phyloP scores from a whole-genome alignment of 2,888 invertebrate genomes.

The Boloria euphrosyne region DNA sequence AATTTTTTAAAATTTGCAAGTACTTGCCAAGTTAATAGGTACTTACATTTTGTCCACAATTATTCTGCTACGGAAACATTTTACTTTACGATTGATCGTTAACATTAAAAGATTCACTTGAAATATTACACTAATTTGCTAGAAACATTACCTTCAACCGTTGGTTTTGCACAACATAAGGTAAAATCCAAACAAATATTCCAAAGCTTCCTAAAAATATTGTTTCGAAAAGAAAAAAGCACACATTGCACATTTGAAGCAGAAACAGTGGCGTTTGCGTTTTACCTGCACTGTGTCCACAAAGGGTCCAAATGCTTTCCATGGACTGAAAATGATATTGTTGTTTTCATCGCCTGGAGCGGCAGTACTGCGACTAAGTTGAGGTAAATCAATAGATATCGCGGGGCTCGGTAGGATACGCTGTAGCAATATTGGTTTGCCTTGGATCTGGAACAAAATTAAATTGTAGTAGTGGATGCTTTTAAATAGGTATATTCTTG shows the following conservation, averaged over 20 bases:
- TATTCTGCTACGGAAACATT: too few relatives aligned
- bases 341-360: slow-evolving; percentile 69
- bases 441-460: slow-evolving; percentile 63
- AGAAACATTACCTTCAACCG: too few relatives aligned
- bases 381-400: slow-evolving; percentile 67
- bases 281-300: slow-evolving; percentile 74
- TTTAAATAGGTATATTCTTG: background rate
- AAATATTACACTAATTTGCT: too few relatives aligned
- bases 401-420: slow-evolving; percentile 73
- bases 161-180: too few relatives aligned
- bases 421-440: slow-evolving; percentile 76
- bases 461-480: background rate
- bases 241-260: background rate
- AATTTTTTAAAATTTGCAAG: background rate
- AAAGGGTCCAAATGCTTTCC: slow-evolving; percentile 78
- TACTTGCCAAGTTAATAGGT: too few relatives aligned
- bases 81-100: too few relatives aligned
- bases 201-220: background rate
- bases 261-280: slow-evolving; percentile 1
- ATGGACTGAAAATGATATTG: slow-evolving; percentile 77
- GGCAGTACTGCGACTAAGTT: slow-evolving; percentile 53
- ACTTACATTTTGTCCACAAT: too few relatives aligned
- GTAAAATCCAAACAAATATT: too few relatives aligned
- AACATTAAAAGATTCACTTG: too few relatives aligned
- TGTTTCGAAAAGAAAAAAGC: slow-evolving; percentile 1